These are phyloP conservation scores for Agriopis marginaria DNA, from an alignment of 2,888 invertebrate genomes.

Conservation along the genomic window DNA sequence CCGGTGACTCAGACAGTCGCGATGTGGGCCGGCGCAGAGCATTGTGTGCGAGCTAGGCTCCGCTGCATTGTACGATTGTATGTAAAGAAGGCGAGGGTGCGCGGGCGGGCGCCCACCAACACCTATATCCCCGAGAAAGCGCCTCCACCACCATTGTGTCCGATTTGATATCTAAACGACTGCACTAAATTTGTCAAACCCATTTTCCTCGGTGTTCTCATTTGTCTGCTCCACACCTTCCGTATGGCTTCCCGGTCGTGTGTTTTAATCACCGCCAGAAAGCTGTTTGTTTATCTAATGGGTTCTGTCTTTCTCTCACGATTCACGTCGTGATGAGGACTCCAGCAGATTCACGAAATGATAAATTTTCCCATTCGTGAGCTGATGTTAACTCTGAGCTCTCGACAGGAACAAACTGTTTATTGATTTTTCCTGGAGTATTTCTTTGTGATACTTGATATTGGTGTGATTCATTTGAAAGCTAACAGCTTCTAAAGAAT, in stretches of 20 bases:
- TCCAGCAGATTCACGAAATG: slow-evolving; percentile 77
- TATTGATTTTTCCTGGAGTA: slow-evolving; percentile 38
- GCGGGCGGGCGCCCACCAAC: slow-evolving; percentile 73
- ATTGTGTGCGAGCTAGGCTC: slow-evolving; percentile 58
- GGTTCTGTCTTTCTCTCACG: slow-evolving; percentile 61
- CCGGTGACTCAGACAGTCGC: slow-evolving; percentile 80
- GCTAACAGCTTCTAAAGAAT: background rate
- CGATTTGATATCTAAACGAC: slow-evolving; percentile 32
- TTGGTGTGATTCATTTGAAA: slow-evolving; percentile 6
- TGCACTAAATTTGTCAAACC: slow-evolving; percentile 34
- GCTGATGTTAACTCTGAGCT: slow-evolving; percentile 51
- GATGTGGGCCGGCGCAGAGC: slow-evolving; percentile 75
- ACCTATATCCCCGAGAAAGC: slow-evolving; percentile 68
- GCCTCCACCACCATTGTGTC: slow-evolving; percentile 44
- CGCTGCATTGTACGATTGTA: slow-evolving; percentile 77
- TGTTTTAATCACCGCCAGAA: slow-evolving; percentile 42
- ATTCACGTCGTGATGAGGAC: slow-evolving; percentile 71
- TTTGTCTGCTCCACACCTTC: slow-evolving; percentile 28
- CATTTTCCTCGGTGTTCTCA: slow-evolving; percentile 24
- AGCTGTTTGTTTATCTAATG: slow-evolving; percentile 58
- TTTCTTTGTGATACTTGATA: slow-evolving; percentile 15
- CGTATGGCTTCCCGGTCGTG: slow-evolving; percentile 37
- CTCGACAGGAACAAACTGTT: slow-evolving; percentile 37
- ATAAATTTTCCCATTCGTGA: slow-evolving; percentile 67
- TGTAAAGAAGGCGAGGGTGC: slow-evolving; percentile 82